phyloP scores from a whole-genome alignment of 2,888 invertebrate genomes.

The Cantharis lateralis region DNA sequence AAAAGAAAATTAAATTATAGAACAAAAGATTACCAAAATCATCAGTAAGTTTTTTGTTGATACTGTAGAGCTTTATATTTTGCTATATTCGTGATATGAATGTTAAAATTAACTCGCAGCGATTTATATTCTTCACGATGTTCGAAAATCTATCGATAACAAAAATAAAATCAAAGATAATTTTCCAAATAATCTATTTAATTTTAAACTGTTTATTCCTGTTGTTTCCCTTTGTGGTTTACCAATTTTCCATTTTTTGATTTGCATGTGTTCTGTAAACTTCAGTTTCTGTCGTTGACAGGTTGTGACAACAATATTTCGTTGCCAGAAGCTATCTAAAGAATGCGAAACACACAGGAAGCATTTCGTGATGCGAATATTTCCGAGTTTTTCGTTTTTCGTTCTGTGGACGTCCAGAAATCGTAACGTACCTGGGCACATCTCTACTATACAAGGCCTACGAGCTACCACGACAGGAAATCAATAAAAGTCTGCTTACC shows the following conservation, averaged over 20 bases:
- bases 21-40: neutral
- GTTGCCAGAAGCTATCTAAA: slow-evolving; percentile 7
- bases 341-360: slow-evolving; percentile 18
- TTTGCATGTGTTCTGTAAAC: slow-evolving; percentile 5
- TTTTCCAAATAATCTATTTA: neutral
- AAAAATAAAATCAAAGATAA: slow-evolving; percentile 1
- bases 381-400: slow-evolving; percentile 21
- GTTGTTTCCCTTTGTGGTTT: neutral
- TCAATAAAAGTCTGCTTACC: slow-evolving; percentile 32
- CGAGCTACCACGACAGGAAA: slow-evolving; percentile 28
- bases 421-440: slow-evolving; percentile 30
- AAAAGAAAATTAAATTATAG: slow-evolving; percentile 3
- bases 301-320: slow-evolving; percentile 22
- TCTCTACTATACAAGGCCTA: slow-evolving; percentile 26
- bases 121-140: neutral
- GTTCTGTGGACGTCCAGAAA: slow-evolving; percentile 23
- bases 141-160: neutral
- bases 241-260: neutral
- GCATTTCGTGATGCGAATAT: slow-evolving; percentile 19
- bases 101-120: neutral
- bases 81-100: neutral
- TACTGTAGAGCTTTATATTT: neutral
- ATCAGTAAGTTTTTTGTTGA: slow-evolving; percentile 2
- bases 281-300: slow-evolving; percentile 11
- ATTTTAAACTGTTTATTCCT: neutral